Percentiles rank a stretch among this genome's conserved stretches.
Conservation (phyloP, 1,140 invertebrate species). For the Aphidius gifuensis region DNA sequence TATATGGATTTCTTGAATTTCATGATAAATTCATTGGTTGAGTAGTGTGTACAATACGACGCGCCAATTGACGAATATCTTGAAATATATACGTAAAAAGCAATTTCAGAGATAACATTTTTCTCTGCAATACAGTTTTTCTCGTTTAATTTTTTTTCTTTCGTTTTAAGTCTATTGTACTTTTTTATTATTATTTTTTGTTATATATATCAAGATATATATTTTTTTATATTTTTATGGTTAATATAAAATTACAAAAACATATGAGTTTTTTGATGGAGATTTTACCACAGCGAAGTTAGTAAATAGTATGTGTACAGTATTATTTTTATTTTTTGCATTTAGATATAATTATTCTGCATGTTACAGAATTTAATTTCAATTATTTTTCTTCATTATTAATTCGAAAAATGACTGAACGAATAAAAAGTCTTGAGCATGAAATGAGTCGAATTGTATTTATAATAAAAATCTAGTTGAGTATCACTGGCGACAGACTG, state of each 20-base stretch:
- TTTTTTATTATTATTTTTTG: no score
- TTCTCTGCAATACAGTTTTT: background rate
- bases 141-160: slow-evolving; percentile 8
- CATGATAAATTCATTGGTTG: background rate
- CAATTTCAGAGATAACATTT: slow-evolving; percentile 15
- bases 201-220: no score
- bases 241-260: no score
- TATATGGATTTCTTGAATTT: background rate
- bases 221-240: no score
- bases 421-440: no score
- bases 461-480: background rate
- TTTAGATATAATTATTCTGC: no score
- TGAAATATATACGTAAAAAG: slow-evolving; percentile 5
- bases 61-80: slow-evolving; percentile 12
- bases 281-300: no score
- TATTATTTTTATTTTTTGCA: no score
- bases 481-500: slow-evolving; percentile 5
- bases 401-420: no score
- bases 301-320: no score
- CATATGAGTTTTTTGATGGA: no score
- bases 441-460: no score
- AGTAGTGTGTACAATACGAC: slow-evolving; percentile 3
- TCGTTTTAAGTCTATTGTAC: background rate
- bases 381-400: background rate
- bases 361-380: slow-evolving; percentile 9